Percentiles rank a stretch among this genome's conserved stretches.
Conservation (phyloP, 2,888 invertebrate genomes). For the Pseudanteris insignis region DNA sequence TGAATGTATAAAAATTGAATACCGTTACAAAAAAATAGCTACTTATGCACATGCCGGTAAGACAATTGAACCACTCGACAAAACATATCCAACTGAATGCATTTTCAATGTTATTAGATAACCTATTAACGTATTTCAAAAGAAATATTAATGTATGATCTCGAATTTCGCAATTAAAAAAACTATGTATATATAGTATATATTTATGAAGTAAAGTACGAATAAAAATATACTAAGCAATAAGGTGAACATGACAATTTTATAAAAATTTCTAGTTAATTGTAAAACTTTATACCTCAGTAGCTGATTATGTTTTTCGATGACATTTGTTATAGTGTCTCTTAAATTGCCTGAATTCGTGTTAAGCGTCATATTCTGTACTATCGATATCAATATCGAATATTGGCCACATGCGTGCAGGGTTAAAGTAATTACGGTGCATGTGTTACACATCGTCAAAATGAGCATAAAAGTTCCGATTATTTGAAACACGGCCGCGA, state of each 20-base stretch:
- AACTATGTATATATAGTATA: too few species aligned
- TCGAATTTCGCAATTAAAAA: too few species aligned
- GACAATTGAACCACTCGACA: conserved; percentile 9
- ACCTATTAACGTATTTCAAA: conserved; percentile 5
- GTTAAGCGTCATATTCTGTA: too few species aligned
- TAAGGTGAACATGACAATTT: too few species aligned
- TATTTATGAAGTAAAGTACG: too few species aligned
- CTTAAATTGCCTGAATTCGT: too few species aligned
- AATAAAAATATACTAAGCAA: too few species aligned
- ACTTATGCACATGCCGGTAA: conserved; percentile 3
- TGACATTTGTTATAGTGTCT: too few species aligned
- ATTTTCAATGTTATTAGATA: conserved; percentile 4
- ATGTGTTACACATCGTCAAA: neutral
- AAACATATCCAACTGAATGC: conserved; percentile 11
- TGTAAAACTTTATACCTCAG: too few species aligned
- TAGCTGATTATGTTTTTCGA: too few species aligned
- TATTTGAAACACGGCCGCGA: conserved; percentile 3
- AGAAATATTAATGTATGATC: too few species aligned
- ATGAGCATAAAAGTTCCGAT: neutral
- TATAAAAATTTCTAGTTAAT: too few species aligned
- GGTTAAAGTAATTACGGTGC: conserved; percentile 4
- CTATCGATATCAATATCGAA: conserved; percentile 2
- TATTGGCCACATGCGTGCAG: conserved; percentile 10
- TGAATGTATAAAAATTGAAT: neutral
- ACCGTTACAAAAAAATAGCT: conserved; percentile 10